Conservation (phyloP, 2,888 invertebrate species). For the Choreutis nemorana region DNA sequence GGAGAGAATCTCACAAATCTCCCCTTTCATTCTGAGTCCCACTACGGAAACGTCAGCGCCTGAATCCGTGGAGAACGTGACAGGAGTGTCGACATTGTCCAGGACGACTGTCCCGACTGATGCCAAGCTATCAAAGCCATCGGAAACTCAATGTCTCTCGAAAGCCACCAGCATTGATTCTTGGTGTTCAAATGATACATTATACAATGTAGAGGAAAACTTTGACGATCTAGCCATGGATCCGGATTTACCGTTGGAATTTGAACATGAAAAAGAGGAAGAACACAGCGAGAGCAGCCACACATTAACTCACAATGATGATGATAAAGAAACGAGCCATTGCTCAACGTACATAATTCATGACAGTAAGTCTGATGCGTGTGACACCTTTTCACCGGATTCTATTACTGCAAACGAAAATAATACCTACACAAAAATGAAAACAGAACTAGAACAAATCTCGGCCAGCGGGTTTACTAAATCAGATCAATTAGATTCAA, state of each 20-base stretch:
- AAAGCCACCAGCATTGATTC: constrained; percentile 70
- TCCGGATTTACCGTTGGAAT: constrained; percentile 33
- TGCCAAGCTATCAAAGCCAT: constrained; percentile 53
- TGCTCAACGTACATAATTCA: constrained; percentile 52
- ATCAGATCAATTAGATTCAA: constrained; percentile 39
- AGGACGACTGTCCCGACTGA: constrained; percentile 56
- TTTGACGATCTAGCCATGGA: constrained; percentile 56
- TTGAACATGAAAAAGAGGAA: constrained; percentile 23
- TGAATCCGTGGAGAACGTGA: constrained; percentile 37
- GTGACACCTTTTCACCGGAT: constrained; percentile 49
- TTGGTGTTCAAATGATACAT: constrained; percentile 71
- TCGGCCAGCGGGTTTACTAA: constrained; percentile 33
- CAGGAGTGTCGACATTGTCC: constrained; percentile 54
- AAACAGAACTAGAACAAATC: constrained; percentile 27
- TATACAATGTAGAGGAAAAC: constrained; percentile 70
- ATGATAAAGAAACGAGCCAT: constrained; percentile 40
- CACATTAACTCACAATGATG: constrained; percentile 47
- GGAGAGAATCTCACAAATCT: constrained; percentile 49
- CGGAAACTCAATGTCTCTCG: constrained; percentile 50
- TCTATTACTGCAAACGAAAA: constrained; percentile 49
- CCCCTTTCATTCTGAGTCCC: constrained; percentile 51
- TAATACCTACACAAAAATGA: constrained; percentile 47
- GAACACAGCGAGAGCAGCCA: constrained; percentile 45
- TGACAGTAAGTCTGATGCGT: constrained; percentile 43
- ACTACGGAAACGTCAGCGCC: constrained; percentile 44